Evolutionary conservation across 2,888 invertebrate species (phyloP).

Genomic region (Cristatella mucedo): DNA sequence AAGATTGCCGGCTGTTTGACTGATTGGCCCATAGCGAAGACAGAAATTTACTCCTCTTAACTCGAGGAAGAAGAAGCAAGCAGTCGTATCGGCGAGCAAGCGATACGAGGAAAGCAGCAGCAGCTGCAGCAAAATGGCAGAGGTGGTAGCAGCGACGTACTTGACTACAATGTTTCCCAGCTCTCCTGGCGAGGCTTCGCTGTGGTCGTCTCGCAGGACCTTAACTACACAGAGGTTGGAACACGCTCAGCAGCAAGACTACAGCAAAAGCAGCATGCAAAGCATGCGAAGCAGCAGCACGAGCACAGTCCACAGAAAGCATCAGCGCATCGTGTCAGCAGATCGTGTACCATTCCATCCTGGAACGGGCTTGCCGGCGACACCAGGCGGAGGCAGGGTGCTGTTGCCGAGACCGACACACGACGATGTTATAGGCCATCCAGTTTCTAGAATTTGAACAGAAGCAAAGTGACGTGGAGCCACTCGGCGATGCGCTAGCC

Average conservation of each 20-base stretch:
- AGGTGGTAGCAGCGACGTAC: constrained; percentile 17
- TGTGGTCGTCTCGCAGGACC: constrained; percentile 52
- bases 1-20: too few relatives aligned
- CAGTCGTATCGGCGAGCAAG: too few relatives aligned
- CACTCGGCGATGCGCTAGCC: too few relatives aligned
- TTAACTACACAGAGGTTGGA: constrained; percentile 43
- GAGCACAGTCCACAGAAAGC: too few relatives aligned
- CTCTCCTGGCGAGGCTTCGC: constrained; percentile 50
- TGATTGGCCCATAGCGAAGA: too few relatives aligned
- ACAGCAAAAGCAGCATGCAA: background rate
- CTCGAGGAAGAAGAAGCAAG: too few relatives aligned
- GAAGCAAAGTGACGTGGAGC: too few relatives aligned
- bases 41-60: too few relatives aligned
- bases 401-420: constrained; percentile 59
- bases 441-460: constrained; percentile 49
- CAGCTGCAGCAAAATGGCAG: too few relatives aligned
- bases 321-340: too few relatives aligned
- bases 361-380: constrained; percentile 70
- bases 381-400: constrained; percentile 46
- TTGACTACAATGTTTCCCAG: constrained; percentile 58
- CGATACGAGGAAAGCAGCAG: too few relatives aligned
- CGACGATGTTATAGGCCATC: constrained; percentile 70
- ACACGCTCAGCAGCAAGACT: background rate
- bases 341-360: constrained; percentile 63
- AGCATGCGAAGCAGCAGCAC: background rate